Base-by-base conservation (phyloP, 2,113 vertebrate genomes). In the Sclerurus mexicanus region DNA sequence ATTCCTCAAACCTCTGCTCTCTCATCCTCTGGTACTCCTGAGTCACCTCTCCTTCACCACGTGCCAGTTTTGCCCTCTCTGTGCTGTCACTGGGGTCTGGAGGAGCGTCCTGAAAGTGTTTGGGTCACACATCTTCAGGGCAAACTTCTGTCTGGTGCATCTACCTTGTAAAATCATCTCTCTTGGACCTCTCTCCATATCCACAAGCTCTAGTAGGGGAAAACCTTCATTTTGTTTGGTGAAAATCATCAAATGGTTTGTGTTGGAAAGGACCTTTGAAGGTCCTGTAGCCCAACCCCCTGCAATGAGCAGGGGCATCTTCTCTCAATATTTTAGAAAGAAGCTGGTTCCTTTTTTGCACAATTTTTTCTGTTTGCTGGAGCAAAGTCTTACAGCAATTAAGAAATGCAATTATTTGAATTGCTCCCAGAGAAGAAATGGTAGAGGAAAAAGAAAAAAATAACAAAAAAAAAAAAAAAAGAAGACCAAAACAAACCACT, bases 121-220 rank as follows among this genome's bases (percentile, higher is more conserved):
- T 68, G 52, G 71, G 35, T 20, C 44, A 6, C 1, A 1, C 10
- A 18, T 21, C 49, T 85, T 58, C 60, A 44, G 49, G 14, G 14
- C 1, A 4, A 33, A 30, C 6, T 18, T 79, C 39, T 19, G 0
- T 21, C 7, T 28, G 2, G 1, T 63, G 53, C 6, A 22, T 47
- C 59, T 60, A 6, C 28, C 23, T 81, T 11, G 4, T 19, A 28
- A 89, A 64, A 35, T 15, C 20, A 20, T 9, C 27, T 39, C 35
- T 33, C 33, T 74, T 22, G 35, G n/a, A 63, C 10, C 12, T 74
- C n/a, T 46, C 15, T 23, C 14, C 17, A 6, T n/a, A 55, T n/a
- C 37, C 50, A 2, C 35, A 72, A 31, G 27, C 6, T 87, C 16
- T 46, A 55, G 16, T 20, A 15, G 53, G 66, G 30, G 20, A 73